Base-by-base conservation (phyloP, 2,113 vertebrate species). In the Pedetes capensis region DNA sequence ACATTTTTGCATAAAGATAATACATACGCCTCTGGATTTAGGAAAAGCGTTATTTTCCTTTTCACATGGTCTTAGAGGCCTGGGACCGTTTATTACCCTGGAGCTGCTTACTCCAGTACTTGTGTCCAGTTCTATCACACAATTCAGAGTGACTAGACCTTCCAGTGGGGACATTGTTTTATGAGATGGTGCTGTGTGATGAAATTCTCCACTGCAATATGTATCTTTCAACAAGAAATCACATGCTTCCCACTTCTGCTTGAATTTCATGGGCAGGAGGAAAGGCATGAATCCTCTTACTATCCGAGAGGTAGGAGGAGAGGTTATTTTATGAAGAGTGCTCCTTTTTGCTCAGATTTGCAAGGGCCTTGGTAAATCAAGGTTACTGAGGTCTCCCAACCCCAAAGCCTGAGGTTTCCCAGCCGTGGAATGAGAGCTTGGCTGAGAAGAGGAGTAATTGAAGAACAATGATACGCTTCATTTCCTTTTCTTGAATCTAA, bases 401-500 rank as follows among this genome's bases (percentile, higher is more conserved):
- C 87, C 89, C 27, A 16, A 32, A 89, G 42, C 29, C 83, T 68
- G 47, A 93, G n/a, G 53, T 84, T n/a, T 93, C 75, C 66, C 39
- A 95, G 47, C 63, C 27, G 0, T n/a, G 59, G 51, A 55, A 79
- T n/a, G 57, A 57, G 86, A 91, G 42, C 82, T 20, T 27, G 13
- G 85, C 68, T 84, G 93, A 57, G 94, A 89, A 59, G 85, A 94
- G 82, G n/a, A 95, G 49, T 95, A 89, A 94, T 75, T 94, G 91
- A 91, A 91, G 85, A 95, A 61, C 57, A 93, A 32, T 94, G 91
- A 68, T 14, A 75, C 0, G 3, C 86, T 96, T 93, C 94, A 74
- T 96, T 97, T 96, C 89, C 71, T 83, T 94, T 93, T 89, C 93
- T 91, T 91, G 89, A 96, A 87, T 84, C 80, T 84, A 72, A 93